Conservation (phyloP, 2,113 vertebrate species). For the Falco punctatus region DNA sequence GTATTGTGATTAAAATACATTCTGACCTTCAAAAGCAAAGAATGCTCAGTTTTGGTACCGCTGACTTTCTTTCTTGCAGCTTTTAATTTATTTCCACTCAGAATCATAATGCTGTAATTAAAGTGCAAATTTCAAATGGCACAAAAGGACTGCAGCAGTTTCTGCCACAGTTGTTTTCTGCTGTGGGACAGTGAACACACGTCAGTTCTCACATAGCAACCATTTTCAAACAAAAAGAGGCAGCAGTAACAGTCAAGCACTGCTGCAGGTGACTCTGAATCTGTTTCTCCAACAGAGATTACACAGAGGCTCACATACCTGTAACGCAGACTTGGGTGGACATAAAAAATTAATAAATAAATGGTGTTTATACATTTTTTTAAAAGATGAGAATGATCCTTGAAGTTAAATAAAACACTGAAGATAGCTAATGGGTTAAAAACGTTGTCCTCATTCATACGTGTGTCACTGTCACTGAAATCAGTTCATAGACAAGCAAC, state of each 20-base stretch:
- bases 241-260: not conserved
- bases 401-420: not conserved
- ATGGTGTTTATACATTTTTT: not conserved
- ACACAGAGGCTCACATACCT: not conserved
- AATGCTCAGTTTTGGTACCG: not conserved
- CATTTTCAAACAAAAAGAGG: slow-evolving; percentile 22
- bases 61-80: not conserved
- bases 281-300: not conserved
- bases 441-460: not conserved
- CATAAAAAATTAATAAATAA: not conserved
- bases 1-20: not conserved
- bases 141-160: not conserved
- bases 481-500: not conserved
- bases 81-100: not conserved
- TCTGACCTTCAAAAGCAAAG: slow-evolving; percentile 11
- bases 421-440: not conserved
- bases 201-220: not conserved
- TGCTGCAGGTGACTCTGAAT: not conserved
- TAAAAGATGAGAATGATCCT: not conserved
- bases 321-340: not conserved
- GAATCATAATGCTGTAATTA: not conserved
- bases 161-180: not conserved
- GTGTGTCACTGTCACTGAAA: not conserved
- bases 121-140: not conserved
- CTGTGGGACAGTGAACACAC: not conserved